These are phyloP conservation scores for Phalloptychus januarius DNA, from an alignment of 2,797 vertebrate genomes.

Conservation along the genomic window DNA sequence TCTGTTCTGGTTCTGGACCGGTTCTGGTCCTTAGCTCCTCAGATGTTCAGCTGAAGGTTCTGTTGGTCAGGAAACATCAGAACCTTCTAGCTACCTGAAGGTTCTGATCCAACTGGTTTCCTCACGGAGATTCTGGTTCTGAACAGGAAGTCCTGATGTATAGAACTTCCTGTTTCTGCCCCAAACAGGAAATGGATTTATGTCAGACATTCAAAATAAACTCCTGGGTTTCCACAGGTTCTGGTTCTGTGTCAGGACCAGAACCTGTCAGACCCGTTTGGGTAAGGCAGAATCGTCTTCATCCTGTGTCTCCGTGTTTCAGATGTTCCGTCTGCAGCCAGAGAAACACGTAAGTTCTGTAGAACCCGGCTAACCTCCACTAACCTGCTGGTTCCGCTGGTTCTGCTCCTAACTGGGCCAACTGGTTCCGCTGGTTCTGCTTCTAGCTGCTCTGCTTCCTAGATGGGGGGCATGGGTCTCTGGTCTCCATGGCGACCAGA, in stretches of 20 bases:
- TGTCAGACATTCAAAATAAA: background rate
- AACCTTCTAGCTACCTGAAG: background rate
- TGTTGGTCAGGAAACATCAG: background rate
- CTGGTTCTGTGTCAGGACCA: background rate
- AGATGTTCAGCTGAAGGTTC: background rate
- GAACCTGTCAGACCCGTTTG: background rate
- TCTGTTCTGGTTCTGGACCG: background rate
- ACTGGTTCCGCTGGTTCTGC: constrained; percentile 12
- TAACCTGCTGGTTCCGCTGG: constrained; percentile 35
- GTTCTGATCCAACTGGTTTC: background rate
- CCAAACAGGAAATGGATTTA: background rate
- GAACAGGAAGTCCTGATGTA: too few species aligned
- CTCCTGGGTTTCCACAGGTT: background rate
- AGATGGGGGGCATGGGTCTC: constrained; percentile 16
- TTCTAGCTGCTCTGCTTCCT: constrained; percentile 26
- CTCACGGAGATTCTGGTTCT: background rate
- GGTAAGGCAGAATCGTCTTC: background rate
- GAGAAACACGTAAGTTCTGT: constrained; percentile 88
- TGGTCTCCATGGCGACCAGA: constrained; percentile 51
- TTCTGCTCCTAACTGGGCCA: constrained; percentile 8
- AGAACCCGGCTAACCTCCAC: constrained; percentile 65
- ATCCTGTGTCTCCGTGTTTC: constrained; percentile 65
- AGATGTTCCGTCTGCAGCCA: constrained; percentile 88
- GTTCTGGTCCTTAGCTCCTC: background rate
- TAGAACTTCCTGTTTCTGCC: background rate